A percentile compares a stretch with the other conserved stretches of the same genome.
Evolutionary conservation across 2,888 invertebrate species (phyloP).

Genomic region (Ceraclea dissimilis): DNA sequence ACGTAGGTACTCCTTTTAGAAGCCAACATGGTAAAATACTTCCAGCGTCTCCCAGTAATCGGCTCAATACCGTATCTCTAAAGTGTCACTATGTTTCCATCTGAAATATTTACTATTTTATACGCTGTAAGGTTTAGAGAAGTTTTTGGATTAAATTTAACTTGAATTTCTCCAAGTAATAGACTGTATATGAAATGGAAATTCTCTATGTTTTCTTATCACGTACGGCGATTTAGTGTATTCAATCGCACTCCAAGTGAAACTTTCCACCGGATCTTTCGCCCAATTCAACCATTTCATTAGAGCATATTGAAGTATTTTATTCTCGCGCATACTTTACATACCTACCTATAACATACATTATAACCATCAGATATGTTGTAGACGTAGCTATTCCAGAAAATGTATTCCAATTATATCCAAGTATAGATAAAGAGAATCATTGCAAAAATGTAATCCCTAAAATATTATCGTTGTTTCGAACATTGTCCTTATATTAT

Average conservation of each 20-base stretch:
- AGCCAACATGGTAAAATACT: not conserved
- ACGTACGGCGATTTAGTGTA: not conserved
- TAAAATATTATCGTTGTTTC: too few relatives aligned
- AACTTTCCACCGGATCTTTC: not conserved
- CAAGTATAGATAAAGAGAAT: too few relatives aligned
- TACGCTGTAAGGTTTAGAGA: not conserved
- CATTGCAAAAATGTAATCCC: too few relatives aligned
- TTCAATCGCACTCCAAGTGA: not conserved
- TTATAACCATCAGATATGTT: too few relatives aligned
- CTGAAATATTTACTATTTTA: not conserved
- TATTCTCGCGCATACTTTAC: not conserved
- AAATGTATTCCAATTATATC: too few relatives aligned
- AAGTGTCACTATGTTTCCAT: constrained; percentile 8
- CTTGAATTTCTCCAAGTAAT: not conserved
- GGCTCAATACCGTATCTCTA: constrained; percentile 9
- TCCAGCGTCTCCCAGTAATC: constrained; percentile 1
- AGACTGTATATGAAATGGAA: not conserved
- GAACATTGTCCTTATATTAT: too few relatives aligned
- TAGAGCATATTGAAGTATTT: not conserved
- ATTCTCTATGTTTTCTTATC: not conserved
- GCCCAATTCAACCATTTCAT: constrained; percentile 1
- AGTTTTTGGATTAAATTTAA: not conserved
- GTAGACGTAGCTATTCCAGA: too few relatives aligned
- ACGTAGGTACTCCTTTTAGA: not conserved
- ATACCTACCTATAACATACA: too few relatives aligned